Evolutionary conservation across 2,113 vertebrate species (phyloP).

Genomic region (Tringa solitaria): DNA sequence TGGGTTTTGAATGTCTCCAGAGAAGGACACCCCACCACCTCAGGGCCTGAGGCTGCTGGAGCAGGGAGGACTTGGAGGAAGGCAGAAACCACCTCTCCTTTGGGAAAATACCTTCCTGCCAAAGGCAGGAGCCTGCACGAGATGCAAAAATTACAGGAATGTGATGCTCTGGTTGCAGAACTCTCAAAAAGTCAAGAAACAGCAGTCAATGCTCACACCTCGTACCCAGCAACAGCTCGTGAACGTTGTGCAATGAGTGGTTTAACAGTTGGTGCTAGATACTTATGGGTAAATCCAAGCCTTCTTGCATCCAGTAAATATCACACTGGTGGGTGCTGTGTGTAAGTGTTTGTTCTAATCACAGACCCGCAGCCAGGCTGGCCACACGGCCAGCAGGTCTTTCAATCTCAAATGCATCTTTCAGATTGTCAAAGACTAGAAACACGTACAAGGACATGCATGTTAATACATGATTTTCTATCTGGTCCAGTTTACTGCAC

Average conservation of each 20-base stretch:
- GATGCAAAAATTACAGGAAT: slow-evolving; percentile 8
- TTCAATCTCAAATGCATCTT: neutral
- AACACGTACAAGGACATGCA: neutral
- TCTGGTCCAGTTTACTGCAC: neutral
- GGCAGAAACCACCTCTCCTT: neutral
- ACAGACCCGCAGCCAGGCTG: neutral
- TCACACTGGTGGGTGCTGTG: too few species aligned
- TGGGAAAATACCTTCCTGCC: neutral
- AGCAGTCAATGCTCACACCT: neutral
- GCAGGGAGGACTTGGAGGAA: neutral
- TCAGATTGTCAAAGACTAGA: neutral
- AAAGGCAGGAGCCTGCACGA: neutral
- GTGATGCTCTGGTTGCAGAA: neutral
- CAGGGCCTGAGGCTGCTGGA: neutral
- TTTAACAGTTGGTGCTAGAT: neutral
- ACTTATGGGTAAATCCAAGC: neutral
- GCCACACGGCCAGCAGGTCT: neutral
- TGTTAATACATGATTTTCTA: neutral
- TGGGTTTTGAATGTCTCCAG: too few species aligned
- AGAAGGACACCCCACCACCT: too few species aligned
- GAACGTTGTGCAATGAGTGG: neutral
- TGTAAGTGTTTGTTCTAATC: neutral
- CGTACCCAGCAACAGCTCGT: neutral
- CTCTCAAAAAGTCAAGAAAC: neutral
- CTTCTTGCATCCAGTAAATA: neutral